Evolutionary conservation across 2,888 invertebrate species (phyloP).

Genomic region (Lasioglossum villosulum): DNA sequence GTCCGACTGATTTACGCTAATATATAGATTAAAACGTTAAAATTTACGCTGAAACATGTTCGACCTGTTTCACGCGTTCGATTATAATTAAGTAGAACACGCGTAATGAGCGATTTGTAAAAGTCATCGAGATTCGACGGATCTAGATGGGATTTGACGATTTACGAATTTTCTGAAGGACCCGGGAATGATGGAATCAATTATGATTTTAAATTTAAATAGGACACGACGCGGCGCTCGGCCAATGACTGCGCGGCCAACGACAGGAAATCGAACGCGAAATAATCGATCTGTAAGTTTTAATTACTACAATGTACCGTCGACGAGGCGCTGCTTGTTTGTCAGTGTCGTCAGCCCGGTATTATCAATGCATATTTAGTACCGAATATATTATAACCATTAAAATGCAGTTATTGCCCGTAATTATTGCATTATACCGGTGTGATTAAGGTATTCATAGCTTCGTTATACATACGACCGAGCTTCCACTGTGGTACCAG

Average conservation of each 20-base stretch:
- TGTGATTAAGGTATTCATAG: conserved; percentile 25
- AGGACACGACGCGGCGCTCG: background rate
- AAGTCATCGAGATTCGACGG: background rate
- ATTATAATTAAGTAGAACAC: background rate
- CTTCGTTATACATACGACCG: background rate
- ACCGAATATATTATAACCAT: conserved; percentile 25
- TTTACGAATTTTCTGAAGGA: background rate
- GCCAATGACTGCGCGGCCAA: background rate
- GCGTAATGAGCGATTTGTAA: background rate
- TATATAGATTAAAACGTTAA: background rate
- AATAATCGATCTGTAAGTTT: conserved; percentile 35
- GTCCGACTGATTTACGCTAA: background rate
- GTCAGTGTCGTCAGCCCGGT: conserved; percentile 20
- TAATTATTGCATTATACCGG: conserved; percentile 34
- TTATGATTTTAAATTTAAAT: conserved; percentile 10
- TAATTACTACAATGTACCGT: conserved; percentile 40
- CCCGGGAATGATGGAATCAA: background rate
- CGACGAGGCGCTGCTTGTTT: conserved; percentile 31
- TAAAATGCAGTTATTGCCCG: conserved; percentile 34
- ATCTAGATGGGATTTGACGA: background rate
- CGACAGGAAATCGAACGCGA: conserved; percentile 28
- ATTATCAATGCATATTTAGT: conserved; percentile 52
- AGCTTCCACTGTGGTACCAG: background rate
- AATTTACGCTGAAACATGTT: too few species aligned
- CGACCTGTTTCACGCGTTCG: background rate